phyloP scores from a whole-genome alignment of 1,140 invertebrate species.

The Colletes gigas region DNA sequence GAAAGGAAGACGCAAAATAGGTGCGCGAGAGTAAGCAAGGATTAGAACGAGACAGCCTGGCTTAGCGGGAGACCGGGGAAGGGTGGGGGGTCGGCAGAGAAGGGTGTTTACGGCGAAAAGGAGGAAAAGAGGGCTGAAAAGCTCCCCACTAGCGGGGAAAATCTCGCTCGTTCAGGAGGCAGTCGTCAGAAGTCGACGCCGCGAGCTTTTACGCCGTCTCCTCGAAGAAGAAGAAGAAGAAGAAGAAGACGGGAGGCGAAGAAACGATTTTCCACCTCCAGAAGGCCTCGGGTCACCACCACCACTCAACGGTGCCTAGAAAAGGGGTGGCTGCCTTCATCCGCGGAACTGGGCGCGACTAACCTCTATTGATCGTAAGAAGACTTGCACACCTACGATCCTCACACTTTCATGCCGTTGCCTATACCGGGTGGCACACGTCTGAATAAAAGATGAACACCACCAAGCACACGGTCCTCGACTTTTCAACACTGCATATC shows the following conservation, averaged over 20 bases:
- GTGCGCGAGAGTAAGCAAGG: neutral
- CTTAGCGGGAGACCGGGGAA: neutral
- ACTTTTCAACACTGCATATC: neutral
- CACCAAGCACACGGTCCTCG: too few species aligned
- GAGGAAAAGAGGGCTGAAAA: constrained; percentile 56
- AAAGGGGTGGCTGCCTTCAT: constrained; percentile 67
- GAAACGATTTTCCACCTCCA: constrained; percentile 58
- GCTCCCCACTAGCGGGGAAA: constrained; percentile 47
- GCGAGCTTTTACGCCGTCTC: constrained; percentile 41
- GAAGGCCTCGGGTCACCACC: constrained; percentile 50
- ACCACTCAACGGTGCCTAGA: constrained; percentile 52
- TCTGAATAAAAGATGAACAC: constrained; percentile 50
- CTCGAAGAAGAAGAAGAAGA: constrained; percentile 60
- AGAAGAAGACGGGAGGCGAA: constrained; percentile 42
- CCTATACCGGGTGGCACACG: constrained; percentile 62
- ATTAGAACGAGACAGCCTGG: constrained; percentile 20
- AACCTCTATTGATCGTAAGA: constrained; percentile 76
- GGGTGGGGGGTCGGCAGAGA: neutral
- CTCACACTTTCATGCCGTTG: constrained; percentile 66
- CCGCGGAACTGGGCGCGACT: constrained; percentile 74
- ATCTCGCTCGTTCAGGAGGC: constrained; percentile 54
- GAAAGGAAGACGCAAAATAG: constrained; percentile 56
- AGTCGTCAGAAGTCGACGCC: constrained; percentile 38
- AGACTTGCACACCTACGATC: constrained; percentile 72
- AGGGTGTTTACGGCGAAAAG: constrained; percentile 47